A percentile compares a stretch with the other conserved stretches of the same genome.
These are phyloP conservation scores for Erpornis zantholeuca DNA, from an alignment of 2,113 vertebrate genomes.

Conservation along the genomic window DNA sequence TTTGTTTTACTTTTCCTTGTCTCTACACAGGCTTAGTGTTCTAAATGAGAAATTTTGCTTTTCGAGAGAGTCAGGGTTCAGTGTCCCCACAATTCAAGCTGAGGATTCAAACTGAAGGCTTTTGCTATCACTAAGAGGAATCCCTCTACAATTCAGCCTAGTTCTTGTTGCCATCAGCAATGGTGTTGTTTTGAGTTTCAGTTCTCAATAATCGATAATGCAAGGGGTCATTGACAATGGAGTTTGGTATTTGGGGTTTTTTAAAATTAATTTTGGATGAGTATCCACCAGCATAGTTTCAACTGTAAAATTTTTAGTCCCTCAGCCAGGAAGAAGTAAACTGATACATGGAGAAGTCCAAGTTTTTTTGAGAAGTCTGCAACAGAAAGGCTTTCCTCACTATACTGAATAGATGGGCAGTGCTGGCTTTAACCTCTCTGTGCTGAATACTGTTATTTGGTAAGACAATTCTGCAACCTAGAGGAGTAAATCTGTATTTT, in stretches of 20 bases:
- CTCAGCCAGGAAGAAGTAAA: not conserved
- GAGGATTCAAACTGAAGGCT: not conserved
- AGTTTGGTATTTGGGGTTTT: not conserved
- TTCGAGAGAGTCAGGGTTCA: not conserved
- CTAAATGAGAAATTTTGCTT: not conserved
- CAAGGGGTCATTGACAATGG: not conserved
- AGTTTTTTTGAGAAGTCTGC: not conserved
- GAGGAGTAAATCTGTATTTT: not conserved
- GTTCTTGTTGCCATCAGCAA: not conserved
- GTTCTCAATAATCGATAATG: not conserved
- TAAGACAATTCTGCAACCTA: not conserved
- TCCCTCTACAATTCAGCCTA: not conserved
- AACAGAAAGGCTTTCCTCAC: not conserved
- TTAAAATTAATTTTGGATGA: not conserved
- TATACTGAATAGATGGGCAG: not conserved
- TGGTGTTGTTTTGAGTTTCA: not conserved
- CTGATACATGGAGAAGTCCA: not conserved
- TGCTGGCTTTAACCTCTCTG: not conserved
- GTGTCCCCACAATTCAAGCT: not conserved
- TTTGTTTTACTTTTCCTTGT: not conserved
- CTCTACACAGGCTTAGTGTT: not conserved
- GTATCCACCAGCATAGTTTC: not conserved
- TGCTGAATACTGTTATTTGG: not conserved
- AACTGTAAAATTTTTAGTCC: not conserved
- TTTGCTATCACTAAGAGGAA: not conserved